A percentile compares a stretch with the other conserved stretches of the same genome.
Evolutionary conservation across 2,113 vertebrate species (phyloP).

Genomic region (Sinosuthora webbiana): DNA sequence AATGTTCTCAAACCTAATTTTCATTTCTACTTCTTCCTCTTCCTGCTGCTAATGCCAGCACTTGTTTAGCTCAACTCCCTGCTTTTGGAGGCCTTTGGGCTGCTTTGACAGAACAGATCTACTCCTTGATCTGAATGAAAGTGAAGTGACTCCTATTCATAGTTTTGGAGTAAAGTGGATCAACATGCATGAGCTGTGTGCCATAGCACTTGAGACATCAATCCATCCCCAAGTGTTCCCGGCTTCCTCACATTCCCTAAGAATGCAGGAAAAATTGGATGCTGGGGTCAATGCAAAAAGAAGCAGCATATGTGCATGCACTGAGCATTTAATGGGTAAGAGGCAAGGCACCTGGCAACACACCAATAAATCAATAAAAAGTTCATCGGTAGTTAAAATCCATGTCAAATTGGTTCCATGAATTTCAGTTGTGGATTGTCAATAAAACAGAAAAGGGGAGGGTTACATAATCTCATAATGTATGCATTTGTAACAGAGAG

Average conservation of each 20-base stretch:
- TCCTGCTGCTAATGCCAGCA: not conserved
- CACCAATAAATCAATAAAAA: slow-evolving; percentile 20
- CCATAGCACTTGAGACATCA: not conserved
- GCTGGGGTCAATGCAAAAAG: not conserved
- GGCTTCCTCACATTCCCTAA: not conserved
- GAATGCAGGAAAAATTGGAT: slow-evolving; percentile 26
- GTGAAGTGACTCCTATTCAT: not conserved
- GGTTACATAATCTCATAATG: not conserved
- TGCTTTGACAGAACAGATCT: not conserved
- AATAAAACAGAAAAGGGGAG: not conserved
- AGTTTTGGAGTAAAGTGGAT: slow-evolving; percentile 14
- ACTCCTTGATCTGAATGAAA: not conserved
- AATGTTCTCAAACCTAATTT: not conserved
- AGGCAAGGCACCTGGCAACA: slow-evolving; percentile 22
- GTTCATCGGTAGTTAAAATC: slow-evolving; percentile 53
- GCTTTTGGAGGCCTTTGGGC: not conserved
- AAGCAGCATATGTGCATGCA: slow-evolving; percentile 2
- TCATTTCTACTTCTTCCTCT: not conserved
- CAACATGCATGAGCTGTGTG: slow-evolving; percentile 37
- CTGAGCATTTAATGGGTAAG: slow-evolving; percentile 29
- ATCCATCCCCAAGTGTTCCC: not conserved
- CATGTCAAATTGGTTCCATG: not conserved
- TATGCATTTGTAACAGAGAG: not conserved
- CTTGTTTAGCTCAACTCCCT: not conserved
- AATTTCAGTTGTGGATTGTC: slow-evolving; percentile 18